Evolutionary conservation across 2,888 invertebrate genomes (phyloP).

Genomic region (Eupsilia transversa): DNA sequence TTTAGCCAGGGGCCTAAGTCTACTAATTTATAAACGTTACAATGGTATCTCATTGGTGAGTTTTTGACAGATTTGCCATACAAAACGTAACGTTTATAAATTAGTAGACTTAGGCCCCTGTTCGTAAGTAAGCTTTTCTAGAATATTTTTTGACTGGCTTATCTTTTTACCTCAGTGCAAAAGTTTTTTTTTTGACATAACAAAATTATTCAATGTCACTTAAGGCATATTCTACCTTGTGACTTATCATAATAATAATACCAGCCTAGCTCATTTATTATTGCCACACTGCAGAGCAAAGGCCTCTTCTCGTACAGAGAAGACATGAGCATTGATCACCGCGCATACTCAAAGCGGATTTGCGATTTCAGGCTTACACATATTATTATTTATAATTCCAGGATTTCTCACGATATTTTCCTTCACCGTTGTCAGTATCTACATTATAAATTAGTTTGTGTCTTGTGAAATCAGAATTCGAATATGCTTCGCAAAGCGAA

Average conservation of each 20-base stretch:
- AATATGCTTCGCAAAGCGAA: neutral
- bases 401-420: neutral
- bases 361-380: neutral
- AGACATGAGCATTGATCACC: neutral
- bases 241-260: neutral
- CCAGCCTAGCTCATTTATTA: neutral
- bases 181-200: neutral
- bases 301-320: neutral
- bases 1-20: too few relatives aligned
- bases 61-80: too few relatives aligned
- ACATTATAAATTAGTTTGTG: neutral
- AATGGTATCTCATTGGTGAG: too few relatives aligned
- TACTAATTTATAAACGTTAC: too few relatives aligned
- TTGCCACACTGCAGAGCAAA: neutral
- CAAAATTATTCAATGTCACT: neutral
- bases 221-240: neutral
- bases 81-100: too few relatives aligned
- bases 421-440: neutral
- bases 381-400: neutral
- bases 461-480: neutral
- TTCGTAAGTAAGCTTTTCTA: too few relatives aligned
- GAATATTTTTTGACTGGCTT: neutral
- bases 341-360: neutral
- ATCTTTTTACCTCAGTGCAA: too few relatives aligned
- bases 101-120: too few relatives aligned